phyloP scores from a whole-genome alignment of 2,888 invertebrate genomes.

The Drosophila leonis region DNA sequence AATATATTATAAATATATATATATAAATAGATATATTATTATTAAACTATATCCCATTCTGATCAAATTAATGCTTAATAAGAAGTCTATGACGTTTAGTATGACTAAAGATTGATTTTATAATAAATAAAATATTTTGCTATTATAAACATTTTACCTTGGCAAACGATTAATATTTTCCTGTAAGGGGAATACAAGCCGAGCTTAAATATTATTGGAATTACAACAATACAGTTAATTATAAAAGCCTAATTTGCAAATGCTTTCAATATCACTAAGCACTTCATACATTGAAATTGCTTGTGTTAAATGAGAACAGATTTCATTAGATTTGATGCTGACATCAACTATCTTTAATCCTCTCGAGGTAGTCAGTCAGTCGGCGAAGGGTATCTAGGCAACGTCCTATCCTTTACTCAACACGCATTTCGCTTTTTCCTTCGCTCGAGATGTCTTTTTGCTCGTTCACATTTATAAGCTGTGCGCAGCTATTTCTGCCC shows the following conservation, averaged over 20 bases:
- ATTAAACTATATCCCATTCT: too few relatives aligned
- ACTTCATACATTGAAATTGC: background rate
- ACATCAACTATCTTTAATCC: background rate
- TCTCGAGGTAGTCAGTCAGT: background rate
- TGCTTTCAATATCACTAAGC: background rate
- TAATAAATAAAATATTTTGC: too few relatives aligned
- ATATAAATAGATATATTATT: too few relatives aligned
- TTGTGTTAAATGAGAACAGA: background rate
- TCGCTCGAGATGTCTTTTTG: constrained; percentile 21
- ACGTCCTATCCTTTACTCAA: background rate
- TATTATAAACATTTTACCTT: too few relatives aligned
- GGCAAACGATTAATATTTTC: too few relatives aligned
- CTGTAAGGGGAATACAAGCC: too few relatives aligned
- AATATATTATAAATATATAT: too few relatives aligned
- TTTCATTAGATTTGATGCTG: background rate
- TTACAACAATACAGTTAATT: background rate
- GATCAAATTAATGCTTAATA: too few relatives aligned
- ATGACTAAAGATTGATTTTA: too few relatives aligned
- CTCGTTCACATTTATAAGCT: constrained; percentile 55
- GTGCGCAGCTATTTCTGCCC: constrained; percentile 40
- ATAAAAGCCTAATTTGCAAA: background rate
- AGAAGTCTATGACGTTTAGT: too few relatives aligned
- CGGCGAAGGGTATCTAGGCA: constrained; percentile 34
- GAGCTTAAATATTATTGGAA: too few relatives aligned
- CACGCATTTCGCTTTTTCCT: background rate